A percentile compares a stretch with the other conserved stretches of the same genome.
phyloP scores from a whole-genome alignment of 2,797 vertebrate species.

The Acanthurus leucopareius region DNA sequence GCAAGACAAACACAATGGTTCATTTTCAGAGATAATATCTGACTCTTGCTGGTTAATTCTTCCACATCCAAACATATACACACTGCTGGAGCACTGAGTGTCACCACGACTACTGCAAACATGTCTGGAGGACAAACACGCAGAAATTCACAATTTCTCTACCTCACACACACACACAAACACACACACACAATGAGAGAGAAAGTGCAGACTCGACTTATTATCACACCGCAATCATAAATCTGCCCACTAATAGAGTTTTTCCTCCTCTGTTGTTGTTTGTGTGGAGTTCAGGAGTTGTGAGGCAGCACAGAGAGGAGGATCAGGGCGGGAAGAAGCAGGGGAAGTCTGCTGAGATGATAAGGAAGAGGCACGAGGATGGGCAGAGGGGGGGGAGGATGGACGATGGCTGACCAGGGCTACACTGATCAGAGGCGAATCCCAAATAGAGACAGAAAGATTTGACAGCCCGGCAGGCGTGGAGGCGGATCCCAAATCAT shows the following conservation, averaged over 20 bases:
- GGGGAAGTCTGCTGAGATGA: slow-evolving; percentile 76
- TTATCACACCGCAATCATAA: slow-evolving; percentile 30
- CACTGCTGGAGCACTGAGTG: slow-evolving; percentile 16
- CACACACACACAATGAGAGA: neutral
- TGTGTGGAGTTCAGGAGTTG: slow-evolving; percentile 19
- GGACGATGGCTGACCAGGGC: slow-evolving; percentile 31
- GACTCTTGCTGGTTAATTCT: slow-evolving; percentile 40
- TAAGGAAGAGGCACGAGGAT: slow-evolving; percentile 69
- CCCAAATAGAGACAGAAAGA: slow-evolving; percentile 45
- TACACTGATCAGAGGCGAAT: slow-evolving; percentile 60
- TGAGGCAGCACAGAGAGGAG: slow-evolving; percentile 33
- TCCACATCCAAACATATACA: slow-evolving; percentile 46
- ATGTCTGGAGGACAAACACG: slow-evolving; percentile 49
- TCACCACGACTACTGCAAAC: slow-evolving; percentile 61
- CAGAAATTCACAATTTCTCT: neutral
- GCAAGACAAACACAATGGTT: slow-evolving; percentile 63
- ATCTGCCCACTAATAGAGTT: slow-evolving; percentile 48
- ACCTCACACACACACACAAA: no score
- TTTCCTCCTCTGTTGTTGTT: slow-evolving; percentile 41
- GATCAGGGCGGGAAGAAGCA: slow-evolving; percentile 45
- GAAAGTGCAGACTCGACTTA: neutral
- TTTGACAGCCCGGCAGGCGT: slow-evolving; percentile 34
- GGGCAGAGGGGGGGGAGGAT: slow-evolving; percentile 28
- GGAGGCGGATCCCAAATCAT: slow-evolving; percentile 13
- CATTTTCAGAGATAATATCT: slow-evolving; percentile 71